Conservation (phyloP, 2,888 invertebrate genomes). For the Elysia crispata region DNA sequence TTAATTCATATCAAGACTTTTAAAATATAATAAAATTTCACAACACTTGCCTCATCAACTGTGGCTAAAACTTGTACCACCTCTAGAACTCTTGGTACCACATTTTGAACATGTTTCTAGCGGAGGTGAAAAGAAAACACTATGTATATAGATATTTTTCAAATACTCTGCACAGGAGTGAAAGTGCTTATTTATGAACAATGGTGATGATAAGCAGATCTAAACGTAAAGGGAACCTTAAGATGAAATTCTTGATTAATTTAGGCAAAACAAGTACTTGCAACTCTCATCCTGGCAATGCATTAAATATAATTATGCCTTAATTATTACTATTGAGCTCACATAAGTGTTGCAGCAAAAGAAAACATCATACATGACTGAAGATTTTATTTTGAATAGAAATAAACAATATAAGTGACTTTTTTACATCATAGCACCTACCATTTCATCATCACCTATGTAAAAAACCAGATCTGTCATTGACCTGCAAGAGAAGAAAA, state of each 20-base stretch:
- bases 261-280: too few relatives aligned
- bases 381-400: too few relatives aligned
- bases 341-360: too few relatives aligned
- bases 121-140: conserved; percentile 51
- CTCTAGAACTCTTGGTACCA: conserved; percentile 83
- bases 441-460: conserved; percentile 83
- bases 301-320: too few relatives aligned
- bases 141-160: not conserved
- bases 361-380: too few relatives aligned
- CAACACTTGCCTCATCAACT: conserved; percentile 75
- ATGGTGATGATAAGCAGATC: not conserved
- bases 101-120: conserved; percentile 76
- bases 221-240: too few relatives aligned
- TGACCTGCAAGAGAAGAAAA: conserved; percentile 76
- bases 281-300: too few relatives aligned
- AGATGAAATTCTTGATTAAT: too few relatives aligned
- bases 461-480: conserved; percentile 84
- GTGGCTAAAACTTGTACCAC: conserved; percentile 81
- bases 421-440: conserved; percentile 70
- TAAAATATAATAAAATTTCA: not conserved
- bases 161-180: too few relatives aligned
- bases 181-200: not conserved
- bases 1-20: too few relatives aligned
- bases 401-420: too few relatives aligned
- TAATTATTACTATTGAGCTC: too few relatives aligned